Evolutionary conservation across 2,797 vertebrate species (phyloP).

Genomic region (Darevskia nairensis): DNA sequence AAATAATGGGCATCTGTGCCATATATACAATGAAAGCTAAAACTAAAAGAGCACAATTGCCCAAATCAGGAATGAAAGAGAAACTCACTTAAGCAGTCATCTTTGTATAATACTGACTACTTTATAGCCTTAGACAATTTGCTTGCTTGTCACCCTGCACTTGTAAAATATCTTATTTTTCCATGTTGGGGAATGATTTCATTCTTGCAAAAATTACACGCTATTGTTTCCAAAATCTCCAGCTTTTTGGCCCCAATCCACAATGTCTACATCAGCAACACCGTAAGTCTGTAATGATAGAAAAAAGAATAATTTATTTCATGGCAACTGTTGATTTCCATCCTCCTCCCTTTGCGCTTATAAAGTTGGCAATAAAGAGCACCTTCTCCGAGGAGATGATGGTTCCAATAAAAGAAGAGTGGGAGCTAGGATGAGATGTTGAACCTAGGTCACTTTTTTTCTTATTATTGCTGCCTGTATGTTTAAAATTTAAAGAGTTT

Average conservation of each 20-base stretch:
- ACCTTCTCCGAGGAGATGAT: background rate
- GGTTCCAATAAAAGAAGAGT: conserved; percentile 20
- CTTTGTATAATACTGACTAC: conserved; percentile 5
- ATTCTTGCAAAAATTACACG: conserved; percentile 8
- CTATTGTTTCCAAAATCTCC: background rate
- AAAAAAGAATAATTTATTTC: conserved; percentile 49
- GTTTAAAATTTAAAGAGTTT: conserved; percentile 7
- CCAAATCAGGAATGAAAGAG: conserved; percentile 1
- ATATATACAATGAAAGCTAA: conserved; percentile 1
- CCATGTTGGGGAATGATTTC: conserved; percentile 3
- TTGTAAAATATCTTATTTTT: conserved; percentile 25
- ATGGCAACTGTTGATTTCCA: conserved; percentile 44
- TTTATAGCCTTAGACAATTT: conserved; percentile 36
- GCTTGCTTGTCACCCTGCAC: conserved; percentile 13
- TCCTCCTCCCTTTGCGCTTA: conserved; percentile 44
- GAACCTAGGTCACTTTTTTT: conserved; percentile 22
- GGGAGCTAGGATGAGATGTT: background rate
- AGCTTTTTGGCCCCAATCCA: conserved; percentile 35
- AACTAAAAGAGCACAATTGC: conserved; percentile 1
- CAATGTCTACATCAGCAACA: conserved; percentile 37
- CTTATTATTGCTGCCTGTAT: background rate
- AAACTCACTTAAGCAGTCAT: conserved; percentile 1
- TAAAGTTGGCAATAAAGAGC: conserved; percentile 53
- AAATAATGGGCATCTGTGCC: background rate
- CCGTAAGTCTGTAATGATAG: conserved; percentile 25